phyloP scores from a whole-genome alignment of 2,888 invertebrate species.

The Cephonodes hylas region DNA sequence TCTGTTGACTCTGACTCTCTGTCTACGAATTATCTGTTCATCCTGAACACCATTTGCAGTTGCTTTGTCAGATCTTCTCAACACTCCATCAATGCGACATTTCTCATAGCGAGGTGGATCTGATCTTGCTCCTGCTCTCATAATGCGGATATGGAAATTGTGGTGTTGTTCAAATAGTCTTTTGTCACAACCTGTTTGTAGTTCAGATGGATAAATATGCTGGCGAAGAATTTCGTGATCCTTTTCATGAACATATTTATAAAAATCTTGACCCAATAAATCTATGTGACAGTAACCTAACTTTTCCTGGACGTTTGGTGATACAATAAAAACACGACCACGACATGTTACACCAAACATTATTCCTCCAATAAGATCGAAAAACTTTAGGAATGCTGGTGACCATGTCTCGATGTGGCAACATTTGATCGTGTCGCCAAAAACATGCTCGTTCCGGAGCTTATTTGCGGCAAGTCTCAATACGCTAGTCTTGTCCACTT shows the following conservation, averaged over 20 bases:
- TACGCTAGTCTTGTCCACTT: constrained; percentile 95
- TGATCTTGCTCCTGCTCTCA: constrained; percentile 86
- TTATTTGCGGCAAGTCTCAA: constrained; percentile 92
- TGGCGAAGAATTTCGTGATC: constrained; percentile 89
- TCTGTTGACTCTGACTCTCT: constrained; percentile 75
- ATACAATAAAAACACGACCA: constrained; percentile 92
- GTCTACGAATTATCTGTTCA: constrained; percentile 75
- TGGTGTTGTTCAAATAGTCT: constrained; percentile 71
- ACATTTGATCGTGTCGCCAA: constrained; percentile 78
- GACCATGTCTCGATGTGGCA: constrained; percentile 75
- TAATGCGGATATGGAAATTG: constrained; percentile 81
- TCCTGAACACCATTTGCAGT: constrained; percentile 75
- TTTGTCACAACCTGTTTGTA: constrained; percentile 59
- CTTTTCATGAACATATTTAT: constrained; percentile 90
- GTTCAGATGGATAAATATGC: constrained; percentile 83
- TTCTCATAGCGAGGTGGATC: constrained; percentile 87
- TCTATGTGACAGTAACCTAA: constrained; percentile 94
- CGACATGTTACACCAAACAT: constrained; percentile 89
- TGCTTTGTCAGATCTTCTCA: constrained; percentile 81
- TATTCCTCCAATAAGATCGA: constrained; percentile 89
- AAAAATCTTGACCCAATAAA: constrained; percentile 93
- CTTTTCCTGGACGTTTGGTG: constrained; percentile 90
- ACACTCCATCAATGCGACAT: constrained; percentile 85
- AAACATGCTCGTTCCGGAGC: constrained; percentile 88
- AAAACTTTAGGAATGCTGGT: constrained; percentile 81